These are phyloP conservation scores for Agrilus planipennis DNA, from an alignment of 1,140 invertebrate species.

Conservation along the genomic window DNA sequence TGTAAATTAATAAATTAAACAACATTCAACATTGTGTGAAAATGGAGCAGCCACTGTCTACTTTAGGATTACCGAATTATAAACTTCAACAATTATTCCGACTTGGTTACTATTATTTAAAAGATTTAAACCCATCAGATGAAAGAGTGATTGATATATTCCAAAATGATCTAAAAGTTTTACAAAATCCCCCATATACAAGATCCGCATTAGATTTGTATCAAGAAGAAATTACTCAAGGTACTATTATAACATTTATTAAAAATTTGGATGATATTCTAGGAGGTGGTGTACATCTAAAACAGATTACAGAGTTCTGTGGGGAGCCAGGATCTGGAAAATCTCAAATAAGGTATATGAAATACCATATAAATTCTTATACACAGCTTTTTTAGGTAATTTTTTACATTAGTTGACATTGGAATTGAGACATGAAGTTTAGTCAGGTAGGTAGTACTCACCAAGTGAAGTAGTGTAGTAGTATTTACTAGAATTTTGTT, in stretches of 20 bases:
- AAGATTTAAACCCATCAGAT: background rate
- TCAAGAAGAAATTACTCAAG: conserved; percentile 2
- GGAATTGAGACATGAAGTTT: too few species aligned
- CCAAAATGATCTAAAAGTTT: too few species aligned
- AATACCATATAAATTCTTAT: too few species aligned
- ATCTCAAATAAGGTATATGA: conserved; percentile 65
- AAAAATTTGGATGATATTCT: conserved; percentile 36
- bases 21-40: too few species aligned
- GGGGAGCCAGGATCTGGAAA: conserved; percentile 66
- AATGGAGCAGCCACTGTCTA: conserved; percentile 8
- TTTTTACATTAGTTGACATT: too few species aligned
- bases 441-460: too few species aligned
- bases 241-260: conserved; percentile 11
- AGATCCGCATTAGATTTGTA: conserved; percentile 10
- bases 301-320: conserved; percentile 58
- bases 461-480: too few species aligned
- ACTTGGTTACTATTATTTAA: conserved; percentile 6
- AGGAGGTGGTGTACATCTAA: conserved; percentile 46
- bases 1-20: too few species aligned
- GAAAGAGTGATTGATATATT: too few species aligned
- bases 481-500: too few species aligned
- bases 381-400: too few species aligned
- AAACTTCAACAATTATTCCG: conserved; percentile 1
- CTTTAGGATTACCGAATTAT: conserved; percentile 4
- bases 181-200: conserved; percentile 5